Evolutionary conservation across 1,140 invertebrate genomes (phyloP).

Genomic region (Drosophila aff.): DNA sequence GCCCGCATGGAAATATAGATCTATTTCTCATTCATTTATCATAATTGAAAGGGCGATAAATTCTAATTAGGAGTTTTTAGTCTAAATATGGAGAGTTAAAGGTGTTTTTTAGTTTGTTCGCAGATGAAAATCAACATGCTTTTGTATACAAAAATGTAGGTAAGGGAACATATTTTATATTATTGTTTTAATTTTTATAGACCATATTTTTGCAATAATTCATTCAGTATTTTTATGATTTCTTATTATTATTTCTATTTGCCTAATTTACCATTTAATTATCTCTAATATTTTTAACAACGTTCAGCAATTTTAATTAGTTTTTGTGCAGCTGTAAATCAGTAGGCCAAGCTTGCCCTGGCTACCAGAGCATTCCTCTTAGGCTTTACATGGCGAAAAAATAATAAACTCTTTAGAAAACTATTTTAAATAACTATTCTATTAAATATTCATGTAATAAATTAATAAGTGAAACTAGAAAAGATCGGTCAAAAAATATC

Average conservation of each 20-base stretch:
- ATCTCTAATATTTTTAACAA: slow-evolving; percentile 53
- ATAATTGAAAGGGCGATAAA: slow-evolving; percentile 31
- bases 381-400: not conserved
- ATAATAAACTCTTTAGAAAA: not conserved
- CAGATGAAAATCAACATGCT: no score
- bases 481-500: no score
- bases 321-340: slow-evolving; percentile 44
- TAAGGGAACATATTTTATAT: not conserved
- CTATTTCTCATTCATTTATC: slow-evolving; percentile 16
- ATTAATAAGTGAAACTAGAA: no score
- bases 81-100: not conserved
- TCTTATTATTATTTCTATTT: not conserved
- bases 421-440: not conserved
- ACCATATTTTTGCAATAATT: no score
- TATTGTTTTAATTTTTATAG: not conserved
- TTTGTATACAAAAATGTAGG: no score
- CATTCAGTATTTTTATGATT: no score
- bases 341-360: slow-evolving; percentile 15
- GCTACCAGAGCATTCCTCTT: slow-evolving; percentile 38
- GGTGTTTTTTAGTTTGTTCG: not conserved
- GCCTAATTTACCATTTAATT: slow-evolving; percentile 57
- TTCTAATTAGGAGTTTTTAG: slow-evolving; percentile 30
- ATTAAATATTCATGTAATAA: not conserved
- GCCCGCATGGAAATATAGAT: slow-evolving; percentile 26
- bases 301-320: slow-evolving; percentile 65